Evolutionary conservation across 1,140 invertebrate genomes (phyloP).

Genomic region (Eumaeus atala): DNA sequence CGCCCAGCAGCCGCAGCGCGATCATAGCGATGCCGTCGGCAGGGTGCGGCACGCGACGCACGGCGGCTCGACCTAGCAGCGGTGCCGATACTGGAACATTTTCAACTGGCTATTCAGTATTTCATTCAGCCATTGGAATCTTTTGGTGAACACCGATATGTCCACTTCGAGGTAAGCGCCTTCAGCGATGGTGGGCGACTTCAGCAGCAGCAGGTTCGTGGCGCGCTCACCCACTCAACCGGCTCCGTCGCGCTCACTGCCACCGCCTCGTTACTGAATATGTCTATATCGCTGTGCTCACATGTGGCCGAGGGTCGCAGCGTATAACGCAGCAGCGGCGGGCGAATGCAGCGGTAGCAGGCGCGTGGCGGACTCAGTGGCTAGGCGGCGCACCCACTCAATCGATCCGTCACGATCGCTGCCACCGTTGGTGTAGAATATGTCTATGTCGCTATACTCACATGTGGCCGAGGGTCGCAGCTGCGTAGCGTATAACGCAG

Average conservation of each 20-base stretch:
- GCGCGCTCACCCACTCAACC: constrained; percentile 29
- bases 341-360: constrained; percentile 49
- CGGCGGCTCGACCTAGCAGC: constrained; percentile 28
- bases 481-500: constrained; percentile 22
- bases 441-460: constrained; percentile 28
- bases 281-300: constrained; percentile 28
- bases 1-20: constrained; percentile 37
- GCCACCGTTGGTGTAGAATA: constrained; percentile 28
- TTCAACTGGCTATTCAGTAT: not conserved
- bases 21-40: constrained; percentile 40
- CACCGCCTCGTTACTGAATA: constrained; percentile 27
- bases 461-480: constrained; percentile 8
- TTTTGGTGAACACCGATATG: no score
- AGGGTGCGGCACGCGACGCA: constrained; percentile 33
- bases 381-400: constrained; percentile 30
- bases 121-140: no score
- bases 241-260: constrained; percentile 26
- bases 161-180: no score
- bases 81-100: constrained; percentile 29
- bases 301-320: constrained; percentile 8
- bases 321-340: constrained; percentile 29
- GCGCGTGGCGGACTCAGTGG: constrained; percentile 22
- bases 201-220: constrained; percentile 41
- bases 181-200: constrained; percentile 39
- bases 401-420: constrained; percentile 23